Evolutionary conservation across 2,113 vertebrate species (phyloP), one percentile per base, ranked within the genome.

Genomic region (Myrmophylax atrothorax): DNA sequence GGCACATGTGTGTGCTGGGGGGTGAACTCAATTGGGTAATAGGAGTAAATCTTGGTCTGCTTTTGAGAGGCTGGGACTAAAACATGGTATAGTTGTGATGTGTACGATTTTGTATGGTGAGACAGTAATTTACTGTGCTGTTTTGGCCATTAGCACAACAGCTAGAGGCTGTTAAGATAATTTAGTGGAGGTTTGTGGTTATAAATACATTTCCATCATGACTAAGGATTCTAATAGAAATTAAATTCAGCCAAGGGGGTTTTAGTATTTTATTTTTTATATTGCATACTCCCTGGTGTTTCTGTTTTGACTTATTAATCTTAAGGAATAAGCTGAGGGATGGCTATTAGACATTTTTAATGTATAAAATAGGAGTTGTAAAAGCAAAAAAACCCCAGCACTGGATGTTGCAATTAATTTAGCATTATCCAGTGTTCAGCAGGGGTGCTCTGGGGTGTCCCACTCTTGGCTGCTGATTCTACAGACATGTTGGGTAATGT

Each of bases 181-280:
- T 97, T 96, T 96, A 93, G 66, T 85, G 46, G 76, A 80, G 89
- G 92, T 69, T 82, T 96, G 84, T 81, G 92, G 69, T 90, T 95
- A 87, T 96, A 96, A 97, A 97, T 92, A 93, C n/a, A 29, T 91
- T 97, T 97, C 91, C 88, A 84, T 95, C 37, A 3, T 95, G 91
- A 97, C 95, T 90, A 87, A 90, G 87, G 76, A 60, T 85, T 95
- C 90, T 94, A 90, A 91, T 90, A 94, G 90, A 52, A 81, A 84
- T 60, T 92, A 74, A 90, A 80, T 86, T 90, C 75, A 77, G 62
- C 87, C 58, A 38, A 72, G 50, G 74, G 77, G 75, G 17, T 9
- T 89, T 90, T 90, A 75, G 56, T 52, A 7, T 88, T 73, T 82
- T 38, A 1, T 9, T 59, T 59, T 62, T 83, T 53, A 95, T 58